Base-by-base conservation (phyloP, 92 coral and sea anemone species). In the Bergia puertoricense region DNA sequence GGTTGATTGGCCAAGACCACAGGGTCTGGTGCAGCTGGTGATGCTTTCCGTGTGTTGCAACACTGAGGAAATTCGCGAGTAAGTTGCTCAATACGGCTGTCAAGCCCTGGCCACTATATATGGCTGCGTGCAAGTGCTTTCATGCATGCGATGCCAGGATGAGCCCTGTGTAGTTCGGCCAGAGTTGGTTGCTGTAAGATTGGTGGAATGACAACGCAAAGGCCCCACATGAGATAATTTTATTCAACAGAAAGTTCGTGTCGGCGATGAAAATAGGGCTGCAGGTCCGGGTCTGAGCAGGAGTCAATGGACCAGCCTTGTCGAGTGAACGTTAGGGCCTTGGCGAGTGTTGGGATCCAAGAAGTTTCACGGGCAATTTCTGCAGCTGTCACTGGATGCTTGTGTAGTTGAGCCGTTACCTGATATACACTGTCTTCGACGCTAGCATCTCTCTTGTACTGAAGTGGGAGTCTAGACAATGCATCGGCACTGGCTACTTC, bases 101-200 rank as follows among this genome's bases (percentile, higher is more conserved):
- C 59, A 43, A 79, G 16, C 30, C 85, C 80, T 39, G 82, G 90
- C 92, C 90, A 90, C 92, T 90, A 86, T 8, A 76, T 77, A 79
- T 88, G 79, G 40, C 91, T 88, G 85, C 91, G 75, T 13, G 85
- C 86, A 11, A 72, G 41, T 65, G 85, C 76, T 85, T 88, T 91
- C 89, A 91, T 88, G 46, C 89, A 46, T 81, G 88, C 80, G n/a
- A 91, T 74, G 36, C 93, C 93, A 81, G 91, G 91, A 51, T 91
- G 91, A 8, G 85, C 79, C 67, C 66, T 73, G 78, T 91, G 91
- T 66, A 91, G 50, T 69, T 88, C 93, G 1, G 85, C 23, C 8
- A 88, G 74, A 8, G 82, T 75, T 68, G 30, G 88, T 8, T 75
- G 15, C 54, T 59, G 81, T 30, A 30, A 30, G 30, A 30, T 30